Evolutionary conservation across 1,140 invertebrate species (phyloP).

Genomic region (Metopolophium dirhodum): DNA sequence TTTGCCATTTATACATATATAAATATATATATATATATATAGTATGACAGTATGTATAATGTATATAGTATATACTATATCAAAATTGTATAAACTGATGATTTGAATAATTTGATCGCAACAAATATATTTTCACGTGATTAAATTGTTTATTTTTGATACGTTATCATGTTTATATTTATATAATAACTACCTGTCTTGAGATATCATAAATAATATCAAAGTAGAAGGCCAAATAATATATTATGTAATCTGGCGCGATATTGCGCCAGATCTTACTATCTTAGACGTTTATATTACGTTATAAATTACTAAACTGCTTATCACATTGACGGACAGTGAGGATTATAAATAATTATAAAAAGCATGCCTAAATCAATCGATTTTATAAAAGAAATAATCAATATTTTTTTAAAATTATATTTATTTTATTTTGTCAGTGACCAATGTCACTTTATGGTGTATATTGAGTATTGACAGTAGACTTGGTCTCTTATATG

Average conservation of each 20-base stretch:
- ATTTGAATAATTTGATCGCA: not conserved
- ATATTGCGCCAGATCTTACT: not conserved
- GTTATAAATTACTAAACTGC: no score
- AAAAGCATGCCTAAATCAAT: no score
- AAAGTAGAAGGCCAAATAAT: not conserved
- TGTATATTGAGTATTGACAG: no score
- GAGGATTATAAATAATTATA: no score
- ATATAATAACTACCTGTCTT: not conserved
- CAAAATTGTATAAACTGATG: not conserved
- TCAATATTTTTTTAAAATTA: no score
- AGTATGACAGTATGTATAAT: not conserved
- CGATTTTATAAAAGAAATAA: no score
- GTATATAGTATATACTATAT: not conserved
- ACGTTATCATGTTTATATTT: not conserved
- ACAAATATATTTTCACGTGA: not conserved
- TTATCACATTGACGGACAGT: no score
- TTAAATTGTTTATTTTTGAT: not conserved
- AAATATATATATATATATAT: no score
- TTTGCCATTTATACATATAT: not conserved
- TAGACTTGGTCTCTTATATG: no score
- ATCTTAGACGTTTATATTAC: not conserved
- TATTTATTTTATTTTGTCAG: no score
- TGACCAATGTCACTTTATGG: no score
- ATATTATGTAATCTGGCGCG: not conserved
- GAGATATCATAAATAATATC: not conserved